Conservation (phyloP, 2,888 invertebrate genomes). For the Limnephilus lunatus region DNA sequence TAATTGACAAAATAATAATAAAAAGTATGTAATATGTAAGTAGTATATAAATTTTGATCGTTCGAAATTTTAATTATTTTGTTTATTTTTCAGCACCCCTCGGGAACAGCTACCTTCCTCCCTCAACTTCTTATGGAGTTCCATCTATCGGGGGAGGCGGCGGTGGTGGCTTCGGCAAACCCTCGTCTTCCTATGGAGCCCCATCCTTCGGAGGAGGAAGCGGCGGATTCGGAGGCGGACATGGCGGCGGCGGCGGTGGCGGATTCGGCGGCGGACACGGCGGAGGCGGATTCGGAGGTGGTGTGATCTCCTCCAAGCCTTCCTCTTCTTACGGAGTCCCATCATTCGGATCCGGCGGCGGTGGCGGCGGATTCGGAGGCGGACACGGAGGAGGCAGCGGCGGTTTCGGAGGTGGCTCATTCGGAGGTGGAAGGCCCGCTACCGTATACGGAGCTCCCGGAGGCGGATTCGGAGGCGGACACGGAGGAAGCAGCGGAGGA, state of each 20-base stretch:
- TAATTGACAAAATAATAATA: neutral
- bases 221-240: slow-evolving; percentile 66
- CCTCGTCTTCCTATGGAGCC: slow-evolving; percentile 68
- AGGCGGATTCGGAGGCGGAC: slow-evolving; percentile 64
- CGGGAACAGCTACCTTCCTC: slow-evolving; percentile 79
- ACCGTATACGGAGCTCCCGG: slow-evolving; percentile 69
- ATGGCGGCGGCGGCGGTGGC: slow-evolving; percentile 65
- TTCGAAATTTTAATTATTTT: neutral
- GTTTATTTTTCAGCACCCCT: slow-evolving; percentile 74
- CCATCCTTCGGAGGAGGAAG: slow-evolving; percentile 69
- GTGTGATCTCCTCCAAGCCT: slow-evolving; percentile 70
- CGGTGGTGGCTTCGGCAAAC: slow-evolving; percentile 65
- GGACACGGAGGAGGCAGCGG: slow-evolving; percentile 64
- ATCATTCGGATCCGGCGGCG: slow-evolving; percentile 68
- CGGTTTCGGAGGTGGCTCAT: slow-evolving; percentile 56
- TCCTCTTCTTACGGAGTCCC: slow-evolving; percentile 74
- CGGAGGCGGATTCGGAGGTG: slow-evolving; percentile 65
- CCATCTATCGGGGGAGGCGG: slow-evolving; percentile 68
- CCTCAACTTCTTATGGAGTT: slow-evolving; percentile 75
- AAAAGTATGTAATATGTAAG: neutral
- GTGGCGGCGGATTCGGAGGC: slow-evolving; percentile 67
- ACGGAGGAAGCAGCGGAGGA: slow-evolving; percentile 67
- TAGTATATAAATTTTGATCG: neutral
- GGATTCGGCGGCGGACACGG: slow-evolving; percentile 64
- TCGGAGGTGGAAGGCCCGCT: slow-evolving; percentile 65